A percentile compares a stretch with the other conserved stretches of the same genome.
Conservation (phyloP, 1,140 invertebrate genomes). For the Papilio aristodemus region DNA sequence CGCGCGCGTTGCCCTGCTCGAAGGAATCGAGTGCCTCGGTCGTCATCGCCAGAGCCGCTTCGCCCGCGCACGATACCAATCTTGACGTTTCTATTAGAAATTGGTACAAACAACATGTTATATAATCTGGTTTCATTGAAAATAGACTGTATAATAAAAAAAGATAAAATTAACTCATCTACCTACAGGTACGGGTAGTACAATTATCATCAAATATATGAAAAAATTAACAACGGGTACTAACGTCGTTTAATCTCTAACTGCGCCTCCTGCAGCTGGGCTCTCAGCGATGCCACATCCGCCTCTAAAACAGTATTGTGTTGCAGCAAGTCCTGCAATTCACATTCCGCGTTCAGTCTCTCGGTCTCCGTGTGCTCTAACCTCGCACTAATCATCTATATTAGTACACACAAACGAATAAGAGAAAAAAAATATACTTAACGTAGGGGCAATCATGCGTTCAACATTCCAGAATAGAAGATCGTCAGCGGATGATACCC, state of each 20-base stretch:
- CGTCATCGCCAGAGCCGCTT: conserved; percentile 57
- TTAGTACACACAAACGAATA: conserved; percentile 34
- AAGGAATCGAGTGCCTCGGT: conserved; percentile 53
- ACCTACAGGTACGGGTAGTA: too few species aligned
- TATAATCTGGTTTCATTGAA: too few species aligned
- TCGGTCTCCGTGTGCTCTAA: conserved; percentile 77
- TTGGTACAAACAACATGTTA: too few species aligned
- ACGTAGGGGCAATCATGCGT: conserved; percentile 47
- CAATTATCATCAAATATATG: too few species aligned
- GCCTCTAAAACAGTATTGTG: conserved; percentile 84
- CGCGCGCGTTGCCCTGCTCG: conserved; percentile 53
- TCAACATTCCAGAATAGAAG: conserved; percentile 45
- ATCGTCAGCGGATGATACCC: conserved; percentile 42
- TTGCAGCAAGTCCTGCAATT: conserved; percentile 84
- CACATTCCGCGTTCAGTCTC: conserved; percentile 83
- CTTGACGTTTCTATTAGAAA: conserved; percentile 47
- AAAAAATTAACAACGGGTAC: conserved; percentile 36
- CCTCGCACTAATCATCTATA: conserved; percentile 68
- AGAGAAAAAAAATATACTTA: conserved; percentile 53
- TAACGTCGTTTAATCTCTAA: conserved; percentile 67
- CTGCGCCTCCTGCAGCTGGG: conserved; percentile 67
- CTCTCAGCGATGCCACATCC: conserved; percentile 77
- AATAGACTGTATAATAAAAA: too few species aligned
- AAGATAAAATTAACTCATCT: too few species aligned
- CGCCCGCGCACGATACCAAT: conserved; percentile 56